Base-by-base conservation (phyloP, 2,797 vertebrate genomes). In the Hydrocynus forskahlii region DNA sequence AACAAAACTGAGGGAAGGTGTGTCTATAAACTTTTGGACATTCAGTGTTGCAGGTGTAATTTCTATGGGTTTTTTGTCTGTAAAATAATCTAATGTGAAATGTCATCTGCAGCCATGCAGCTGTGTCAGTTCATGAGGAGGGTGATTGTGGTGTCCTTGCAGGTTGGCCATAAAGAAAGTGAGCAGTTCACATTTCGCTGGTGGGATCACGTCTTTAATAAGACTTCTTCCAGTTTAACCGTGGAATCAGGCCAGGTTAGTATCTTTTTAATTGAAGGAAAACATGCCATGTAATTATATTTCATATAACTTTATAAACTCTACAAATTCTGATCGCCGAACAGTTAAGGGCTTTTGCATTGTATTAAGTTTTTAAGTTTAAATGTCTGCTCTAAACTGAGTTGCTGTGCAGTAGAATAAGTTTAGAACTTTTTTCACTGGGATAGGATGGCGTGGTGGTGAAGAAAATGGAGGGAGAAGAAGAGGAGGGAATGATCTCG, bases 201-300 rank as follows among this genome's bases (percentile, higher is more conserved):
- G 97, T 99, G 97, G 97, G 96, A 96, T 80, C 97, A 99, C 8
- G 92, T 98, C 80, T 99, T 99, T 91, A 98, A 99, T 81, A 90
- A 94, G 82, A 96, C 97, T 0, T 96, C 97, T 0, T 92, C 96
- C 74, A 95, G 91, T 83, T 90, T 99, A 75, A 88, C 93, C 0
- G 96, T 98, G 85, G 94, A 97, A 68, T 84, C 92, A 0, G 89
- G 88, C 40, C 90, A 95, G 94, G 96, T 97, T 73, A 2, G 25
- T 7, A 81, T 79, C n/a, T 7, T 21, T 8, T n/a, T 35, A 35
- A 35, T 35, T 35, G 35, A 60, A 17, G 3, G n/a, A 16, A 21
- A 23, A 17, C 23, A 17, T 66, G n/a, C 17, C 17, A 55, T 17
- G 19, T 54, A 6, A 55, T 54, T 54, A 54, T 14, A 17, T 16